Evolutionary conservation across 2,888 invertebrate genomes (phyloP), one percentile per base, ranked within the genome.

Genomic region (Cecidostiba fungosa): DNA sequence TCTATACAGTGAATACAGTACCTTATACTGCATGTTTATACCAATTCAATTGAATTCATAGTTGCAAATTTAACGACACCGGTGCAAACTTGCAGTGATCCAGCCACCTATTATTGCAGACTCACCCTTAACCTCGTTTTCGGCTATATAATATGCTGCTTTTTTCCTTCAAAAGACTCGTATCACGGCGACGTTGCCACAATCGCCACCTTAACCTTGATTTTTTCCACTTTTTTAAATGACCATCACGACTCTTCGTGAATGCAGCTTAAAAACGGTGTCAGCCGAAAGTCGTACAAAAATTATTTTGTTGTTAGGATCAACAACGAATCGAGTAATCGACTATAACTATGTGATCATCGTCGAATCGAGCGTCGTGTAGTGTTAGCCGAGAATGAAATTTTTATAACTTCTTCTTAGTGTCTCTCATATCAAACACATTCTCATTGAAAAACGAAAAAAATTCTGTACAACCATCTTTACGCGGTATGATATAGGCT

Each of bases 41-140:
- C n/a, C n/a, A n/a, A n/a, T n/a, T n/a, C n/a, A n/a, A n/a, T n/a
- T n/a, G n/a, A n/a, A n/a, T n/a, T n/a, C n/a, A n/a, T n/a, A n/a
- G n/a, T n/a, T n/a, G n/a, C n/a, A n/a, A n/a, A n/a, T n/a, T n/a
- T n/a, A n/a, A n/a, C n/a, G n/a, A n/a, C n/a, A n/a, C n/a, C n/a
- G n/a, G n/a, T n/a, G n/a, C n/a, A n/a, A n/a, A n/a, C n/a, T n/a
- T n/a, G n/a, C n/a, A n/a, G n/a, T n/a, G n/a, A n/a, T n/a, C n/a
- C n/a, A n/a, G n/a, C n/a, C n/a, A n/a, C n/a, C n/a, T n/a, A n/a
- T n/a, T n/a, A n/a, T n/a, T n/a, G n/a, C n/a, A n/a, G n/a, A n/a
- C n/a, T n/a, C n/a, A n/a, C n/a, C n/a, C n/a, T n/a, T 84, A 84
- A 84, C 84, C 84, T 84, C 23, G 32, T 62, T 82, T 77, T 70